These are phyloP conservation scores for Turdus rufiventris DNA, from an alignment of 2,113 vertebrate species.

Conservation along the genomic window DNA sequence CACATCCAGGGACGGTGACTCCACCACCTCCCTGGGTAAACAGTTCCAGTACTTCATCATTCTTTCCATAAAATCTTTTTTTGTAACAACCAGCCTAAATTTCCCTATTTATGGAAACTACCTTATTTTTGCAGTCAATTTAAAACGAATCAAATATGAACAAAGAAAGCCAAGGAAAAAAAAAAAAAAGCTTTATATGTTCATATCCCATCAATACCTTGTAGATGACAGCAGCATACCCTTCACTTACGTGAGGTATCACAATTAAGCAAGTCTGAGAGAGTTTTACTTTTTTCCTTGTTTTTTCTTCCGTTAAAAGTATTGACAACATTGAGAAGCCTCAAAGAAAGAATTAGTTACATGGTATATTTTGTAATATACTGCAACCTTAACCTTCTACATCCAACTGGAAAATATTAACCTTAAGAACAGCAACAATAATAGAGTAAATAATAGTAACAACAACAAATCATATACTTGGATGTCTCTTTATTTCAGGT, in stretches of 20 bases:
- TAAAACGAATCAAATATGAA: neutral
- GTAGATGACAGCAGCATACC: rapidly evolving
- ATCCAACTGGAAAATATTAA: neutral
- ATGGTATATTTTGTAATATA: neutral
- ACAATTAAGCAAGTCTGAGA: neutral
- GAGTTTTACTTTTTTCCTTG: neutral
- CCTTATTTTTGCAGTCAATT: neutral
- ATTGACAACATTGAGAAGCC: neutral
- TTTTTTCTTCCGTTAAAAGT: neutral
- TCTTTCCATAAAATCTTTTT: neutral
- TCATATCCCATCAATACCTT: neutral
- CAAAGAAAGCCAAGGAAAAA: neutral
- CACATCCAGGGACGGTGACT: too few species aligned
- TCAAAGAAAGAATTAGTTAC: neutral
- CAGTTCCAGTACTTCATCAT: neutral
- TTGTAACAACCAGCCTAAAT: neutral
- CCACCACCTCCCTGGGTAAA: rapidly evolving
- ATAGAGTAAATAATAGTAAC: neutral
- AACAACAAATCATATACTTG: neutral
- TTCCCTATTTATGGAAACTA: neutral
- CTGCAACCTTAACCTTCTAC: neutral
- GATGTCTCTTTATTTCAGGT: neutral
- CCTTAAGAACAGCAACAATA: neutral
- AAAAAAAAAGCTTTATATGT: neutral
- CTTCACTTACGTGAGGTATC: neutral